These are phyloP conservation scores for Parascotia fuliginaria DNA, from an alignment of 2,888 invertebrate genomes.

Conservation along the genomic window DNA sequence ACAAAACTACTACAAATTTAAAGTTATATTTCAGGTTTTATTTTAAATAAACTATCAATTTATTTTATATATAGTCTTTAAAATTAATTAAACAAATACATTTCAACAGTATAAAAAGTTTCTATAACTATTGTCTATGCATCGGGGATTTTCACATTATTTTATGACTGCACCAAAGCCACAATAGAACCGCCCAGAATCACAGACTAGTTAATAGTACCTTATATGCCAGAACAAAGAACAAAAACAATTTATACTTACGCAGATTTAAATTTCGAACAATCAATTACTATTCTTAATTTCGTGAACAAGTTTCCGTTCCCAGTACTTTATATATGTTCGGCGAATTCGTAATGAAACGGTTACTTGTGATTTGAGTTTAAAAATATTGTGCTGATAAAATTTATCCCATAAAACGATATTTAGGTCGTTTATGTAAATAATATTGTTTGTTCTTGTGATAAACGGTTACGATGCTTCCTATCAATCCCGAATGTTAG, in stretches of 20 bases:
- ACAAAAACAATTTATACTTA: slow-evolving; percentile 1
- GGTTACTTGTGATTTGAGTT: slow-evolving; percentile 28
- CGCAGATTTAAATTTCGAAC: not conserved
- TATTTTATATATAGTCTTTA: too few species aligned
- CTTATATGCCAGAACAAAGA: slow-evolving; percentile 1
- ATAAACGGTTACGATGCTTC: slow-evolving; percentile 2
- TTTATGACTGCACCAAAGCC: too few species aligned
- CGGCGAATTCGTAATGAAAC: slow-evolving; percentile 33
- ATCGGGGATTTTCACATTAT: too few species aligned
- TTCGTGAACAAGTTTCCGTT: slow-evolving; percentile 1
- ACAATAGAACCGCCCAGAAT: not conserved
- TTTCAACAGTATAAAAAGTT: too few species aligned
- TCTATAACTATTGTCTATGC: too few species aligned
- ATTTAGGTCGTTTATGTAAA: slow-evolving; percentile 12
- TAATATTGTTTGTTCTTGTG: slow-evolving; percentile 12
- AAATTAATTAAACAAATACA: too few species aligned
- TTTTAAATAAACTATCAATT: too few species aligned
- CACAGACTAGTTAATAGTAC: slow-evolving; percentile 2
- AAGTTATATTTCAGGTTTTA: too few species aligned
- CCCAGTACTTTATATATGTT: slow-evolving; percentile 17
- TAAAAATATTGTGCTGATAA: slow-evolving; percentile 8
- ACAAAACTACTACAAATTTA: too few species aligned
- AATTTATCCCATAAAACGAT: slow-evolving; percentile 8
- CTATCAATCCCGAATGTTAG: slow-evolving; percentile 13
- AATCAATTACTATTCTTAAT: not conserved